These are phyloP conservation scores for Noctua janthe DNA, from an alignment of 2,888 invertebrate species.

Conservation along the genomic window DNA sequence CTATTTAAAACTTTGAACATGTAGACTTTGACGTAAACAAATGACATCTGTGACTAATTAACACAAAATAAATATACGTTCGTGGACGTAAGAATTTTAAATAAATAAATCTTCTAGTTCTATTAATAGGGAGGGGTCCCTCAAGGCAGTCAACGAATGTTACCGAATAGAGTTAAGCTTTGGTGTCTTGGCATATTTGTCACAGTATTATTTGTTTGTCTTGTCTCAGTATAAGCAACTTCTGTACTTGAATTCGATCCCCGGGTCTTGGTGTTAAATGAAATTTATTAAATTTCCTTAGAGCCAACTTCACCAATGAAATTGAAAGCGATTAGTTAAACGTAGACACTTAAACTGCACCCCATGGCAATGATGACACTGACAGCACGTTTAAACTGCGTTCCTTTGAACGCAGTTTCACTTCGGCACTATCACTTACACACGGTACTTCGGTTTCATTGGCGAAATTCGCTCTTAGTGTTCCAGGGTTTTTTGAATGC, in stretches of 20 bases:
- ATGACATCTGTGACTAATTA: slow-evolving; percentile 57
- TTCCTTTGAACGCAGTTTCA: neutral
- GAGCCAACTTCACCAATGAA: neutral
- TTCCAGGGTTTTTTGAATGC: neutral
- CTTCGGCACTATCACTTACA: too few relatives aligned
- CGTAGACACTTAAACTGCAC: neutral
- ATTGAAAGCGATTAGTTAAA: neutral
- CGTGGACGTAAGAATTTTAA: slow-evolving; percentile 30
- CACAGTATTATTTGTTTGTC: neutral
- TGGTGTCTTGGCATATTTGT: slow-evolving; percentile 4
- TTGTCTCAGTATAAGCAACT: neutral
- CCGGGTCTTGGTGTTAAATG: neutral
- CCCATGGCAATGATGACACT: neutral
- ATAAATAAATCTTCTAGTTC: slow-evolving; percentile 18
- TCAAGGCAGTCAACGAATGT: slow-evolving; percentile 33
- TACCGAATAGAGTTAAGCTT: neutral
- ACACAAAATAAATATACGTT: slow-evolving; percentile 41
- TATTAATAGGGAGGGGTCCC: slow-evolving; percentile 33
- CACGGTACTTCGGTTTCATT: neutral
- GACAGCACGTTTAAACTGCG: too few relatives aligned
- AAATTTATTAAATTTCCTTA: neutral
- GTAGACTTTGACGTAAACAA: slow-evolving; percentile 28
- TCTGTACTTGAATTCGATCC: neutral
- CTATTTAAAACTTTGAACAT: neutral
- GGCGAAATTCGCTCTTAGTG: neutral